Percentiles rank a stretch among this genome's conserved stretches.
These are phyloP conservation scores for Pteruthius melanotis DNA, from an alignment of 2,113 vertebrate genomes.

Conservation along the genomic window DNA sequence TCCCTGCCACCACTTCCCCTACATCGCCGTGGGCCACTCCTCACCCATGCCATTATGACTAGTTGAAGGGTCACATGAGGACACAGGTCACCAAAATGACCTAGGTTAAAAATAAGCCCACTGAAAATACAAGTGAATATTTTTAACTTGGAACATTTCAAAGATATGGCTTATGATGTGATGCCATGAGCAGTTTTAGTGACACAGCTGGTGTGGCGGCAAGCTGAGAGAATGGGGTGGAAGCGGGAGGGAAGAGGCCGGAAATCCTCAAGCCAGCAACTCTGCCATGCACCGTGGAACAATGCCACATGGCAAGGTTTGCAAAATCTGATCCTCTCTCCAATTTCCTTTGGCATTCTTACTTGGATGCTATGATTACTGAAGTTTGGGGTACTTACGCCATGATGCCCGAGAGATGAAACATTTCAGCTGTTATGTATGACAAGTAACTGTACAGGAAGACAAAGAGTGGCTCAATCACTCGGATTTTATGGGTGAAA, in stretches of 20 bases:
- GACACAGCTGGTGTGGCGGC: slow-evolving; percentile 57
- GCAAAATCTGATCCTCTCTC: background rate
- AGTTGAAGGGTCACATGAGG: background rate
- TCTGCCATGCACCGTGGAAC: background rate
- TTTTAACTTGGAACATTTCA: slow-evolving; percentile 40
- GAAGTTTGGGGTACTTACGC: slow-evolving; percentile 84
- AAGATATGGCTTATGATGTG: slow-evolving; percentile 33
- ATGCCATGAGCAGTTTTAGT: slow-evolving; percentile 40
- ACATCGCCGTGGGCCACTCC: background rate
- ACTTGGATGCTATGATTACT: slow-evolving; percentile 19
- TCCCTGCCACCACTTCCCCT: background rate
- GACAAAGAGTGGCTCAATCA: slow-evolving; percentile 96
- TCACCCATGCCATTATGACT: background rate
- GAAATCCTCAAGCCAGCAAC: slow-evolving; percentile 51
- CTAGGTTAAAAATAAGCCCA: slow-evolving; percentile 33
- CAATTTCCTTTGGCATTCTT: background rate
- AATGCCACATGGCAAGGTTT: slow-evolving; percentile 1
- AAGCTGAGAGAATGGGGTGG: background rate
- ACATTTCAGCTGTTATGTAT: slow-evolving; percentile 94
- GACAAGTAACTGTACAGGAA: slow-evolving; percentile 98
- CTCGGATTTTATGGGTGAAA: slow-evolving; percentile 90
- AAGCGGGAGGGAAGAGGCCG: background rate
- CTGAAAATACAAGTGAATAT: slow-evolving; percentile 39
- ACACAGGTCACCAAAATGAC: slow-evolving; percentile 21
- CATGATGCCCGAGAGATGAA: slow-evolving; percentile 95